phyloP scores from a whole-genome alignment of 2,797 vertebrate genomes.

The Phylloscopus collybita region DNA sequence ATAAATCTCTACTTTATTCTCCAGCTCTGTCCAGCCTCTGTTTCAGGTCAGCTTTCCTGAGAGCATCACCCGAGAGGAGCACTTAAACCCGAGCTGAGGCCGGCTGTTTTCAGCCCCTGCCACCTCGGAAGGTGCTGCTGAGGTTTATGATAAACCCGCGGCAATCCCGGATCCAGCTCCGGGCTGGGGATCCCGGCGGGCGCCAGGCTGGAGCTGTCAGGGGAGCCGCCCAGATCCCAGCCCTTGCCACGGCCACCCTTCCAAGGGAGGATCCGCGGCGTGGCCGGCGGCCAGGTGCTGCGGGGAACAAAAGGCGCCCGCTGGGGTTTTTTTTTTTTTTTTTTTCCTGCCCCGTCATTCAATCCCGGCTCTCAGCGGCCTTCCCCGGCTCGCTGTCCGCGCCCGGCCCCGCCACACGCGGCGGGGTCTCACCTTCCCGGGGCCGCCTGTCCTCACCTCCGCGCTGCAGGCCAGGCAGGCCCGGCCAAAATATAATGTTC shows the following conservation, averaged over 20 bases:
- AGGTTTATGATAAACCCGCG: not conserved
- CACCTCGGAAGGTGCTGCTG: fast-evolving
- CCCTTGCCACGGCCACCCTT: not conserved
- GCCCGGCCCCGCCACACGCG: not conserved
- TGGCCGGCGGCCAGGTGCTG: constrained; percentile 40
- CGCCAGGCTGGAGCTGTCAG: not conserved
- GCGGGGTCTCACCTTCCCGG: not conserved
- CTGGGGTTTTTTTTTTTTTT: not conserved
- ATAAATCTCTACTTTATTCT: no score
- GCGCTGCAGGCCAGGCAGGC: not conserved
- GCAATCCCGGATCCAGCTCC: no score
- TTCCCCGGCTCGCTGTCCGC: not conserved
- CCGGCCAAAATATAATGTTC: not conserved
- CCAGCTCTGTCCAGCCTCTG: no score
- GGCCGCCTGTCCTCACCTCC: not conserved
- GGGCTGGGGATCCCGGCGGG: not conserved
- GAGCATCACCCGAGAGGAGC: not conserved
- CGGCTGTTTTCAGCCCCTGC: not conserved
- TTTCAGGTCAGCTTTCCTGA: no score
- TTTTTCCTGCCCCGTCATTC: constrained; percentile 5
- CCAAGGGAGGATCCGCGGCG: not conserved
- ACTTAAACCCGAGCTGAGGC: fast-evolving
- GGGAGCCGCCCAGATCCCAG: not conserved
- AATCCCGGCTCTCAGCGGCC: not conserved
- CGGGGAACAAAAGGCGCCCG: constrained; percentile 35